Conservation (phyloP, 2,888 invertebrate species). For the Loripinus fragilis region DNA sequence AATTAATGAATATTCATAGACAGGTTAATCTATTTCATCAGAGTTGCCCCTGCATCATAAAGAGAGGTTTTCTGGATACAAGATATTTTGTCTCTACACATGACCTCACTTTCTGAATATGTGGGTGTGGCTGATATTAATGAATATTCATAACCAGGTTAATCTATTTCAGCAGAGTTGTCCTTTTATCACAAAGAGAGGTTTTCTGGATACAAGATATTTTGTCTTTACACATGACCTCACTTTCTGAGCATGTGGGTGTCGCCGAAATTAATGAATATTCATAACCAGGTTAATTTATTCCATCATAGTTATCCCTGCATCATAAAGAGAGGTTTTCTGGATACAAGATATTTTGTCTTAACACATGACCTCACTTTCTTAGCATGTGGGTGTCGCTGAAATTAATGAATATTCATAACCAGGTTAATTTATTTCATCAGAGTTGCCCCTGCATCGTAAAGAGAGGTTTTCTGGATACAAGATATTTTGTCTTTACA, state of each 20-base stretch:
- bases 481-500: too few relatives aligned
- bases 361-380: slow-evolving; percentile 65
- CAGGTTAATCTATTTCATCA: slow-evolving; percentile 73
- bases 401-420: too few relatives aligned
- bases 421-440: too few relatives aligned
- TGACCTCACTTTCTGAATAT: slow-evolving; percentile 65
- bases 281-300: too few relatives aligned
- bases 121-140: slow-evolving; percentile 53
- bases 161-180: slow-evolving; percentile 72
- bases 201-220: slow-evolving; percentile 65
- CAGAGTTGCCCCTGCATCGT: too few relatives aligned
- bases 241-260: slow-evolving; percentile 60
- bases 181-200: slow-evolving; percentile 79
- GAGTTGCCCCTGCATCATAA: slow-evolving; percentile 79
- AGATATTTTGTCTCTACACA: slow-evolving; percentile 62
- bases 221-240: slow-evolving; percentile 66
- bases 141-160: too few relatives aligned
- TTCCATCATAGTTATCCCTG: slow-evolving; percentile 76
- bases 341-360: slow-evolving; percentile 66
- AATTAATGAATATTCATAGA: too few relatives aligned
- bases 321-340: slow-evolving; percentile 76
- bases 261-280: slow-evolving; percentile 53
- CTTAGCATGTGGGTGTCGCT: slow-evolving; percentile 63
- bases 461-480: too few relatives aligned
- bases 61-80: slow-evolving; percentile 67